These are phyloP conservation scores for Steinernema feltiae DNA, from an alignment of 1,140 invertebrate species.

Conservation along the genomic window DNA sequence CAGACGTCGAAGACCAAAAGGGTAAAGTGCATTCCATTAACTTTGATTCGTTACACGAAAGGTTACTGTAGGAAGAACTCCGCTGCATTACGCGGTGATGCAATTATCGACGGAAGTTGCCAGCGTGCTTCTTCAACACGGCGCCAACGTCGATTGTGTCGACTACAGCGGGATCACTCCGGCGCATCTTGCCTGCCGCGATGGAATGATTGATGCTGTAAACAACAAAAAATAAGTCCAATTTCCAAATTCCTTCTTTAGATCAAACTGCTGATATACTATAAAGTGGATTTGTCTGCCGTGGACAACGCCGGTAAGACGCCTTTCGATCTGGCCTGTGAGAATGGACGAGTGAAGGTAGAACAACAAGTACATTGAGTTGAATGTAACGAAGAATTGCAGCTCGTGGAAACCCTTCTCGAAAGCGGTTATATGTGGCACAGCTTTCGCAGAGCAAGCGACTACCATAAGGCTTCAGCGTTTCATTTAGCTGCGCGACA, in stretches of 20 bases:
- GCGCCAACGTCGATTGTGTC: constrained; percentile 29
- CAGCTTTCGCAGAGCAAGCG: constrained; percentile 17
- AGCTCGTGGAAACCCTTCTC: constrained; percentile 34
- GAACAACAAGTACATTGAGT: background rate
- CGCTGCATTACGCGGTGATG: constrained; percentile 32
- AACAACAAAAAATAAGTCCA: background rate
- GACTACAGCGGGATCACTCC: constrained; percentile 28
- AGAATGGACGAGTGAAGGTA: constrained; percentile 33
- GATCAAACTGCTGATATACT: constrained; percentile 38
- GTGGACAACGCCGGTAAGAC: constrained; percentile 33
- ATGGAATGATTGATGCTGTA: constrained; percentile 38
- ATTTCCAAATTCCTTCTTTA: constrained; percentile 17
- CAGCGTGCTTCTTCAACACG: constrained; percentile 23
- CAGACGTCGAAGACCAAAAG: constrained; percentile 36
- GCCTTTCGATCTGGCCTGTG: constrained; percentile 38
- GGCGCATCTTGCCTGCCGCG: constrained; percentile 28
- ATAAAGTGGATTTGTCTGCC: constrained; percentile 31
- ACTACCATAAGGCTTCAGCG: constrained; percentile 34
- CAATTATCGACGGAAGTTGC: constrained; percentile 31
- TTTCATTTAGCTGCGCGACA: constrained; percentile 32
- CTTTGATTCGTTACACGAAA: background rate
- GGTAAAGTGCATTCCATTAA: constrained; percentile 15
- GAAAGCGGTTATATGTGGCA: constrained; percentile 22
- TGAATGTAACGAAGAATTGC: background rate
- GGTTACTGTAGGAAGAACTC: constrained; percentile 26